Base-by-base conservation (phyloP, 2,797 vertebrate species). In the Chaunax sp. region DNA sequence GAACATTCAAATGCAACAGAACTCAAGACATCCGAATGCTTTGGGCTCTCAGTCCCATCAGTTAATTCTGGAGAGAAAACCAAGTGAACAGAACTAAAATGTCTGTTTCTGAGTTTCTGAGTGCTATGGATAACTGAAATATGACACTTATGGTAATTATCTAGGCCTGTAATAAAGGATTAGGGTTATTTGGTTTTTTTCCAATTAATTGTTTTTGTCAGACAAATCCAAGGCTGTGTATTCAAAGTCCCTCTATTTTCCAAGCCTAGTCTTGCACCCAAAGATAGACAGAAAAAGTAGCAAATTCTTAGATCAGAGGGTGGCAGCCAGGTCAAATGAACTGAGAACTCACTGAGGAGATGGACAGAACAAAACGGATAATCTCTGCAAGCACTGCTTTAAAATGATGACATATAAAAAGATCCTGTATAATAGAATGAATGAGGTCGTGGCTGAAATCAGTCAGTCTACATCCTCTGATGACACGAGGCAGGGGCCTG, bases 321-420 rank as follows among this genome's bases (percentile, higher is more conserved):
- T 2, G 9, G 20, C 50, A 37, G 30, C 20, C 6, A 0, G 20
- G 8, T 41, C 44, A 33, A 15, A 57, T 30, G 26, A 38, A 47
- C 16, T n/a, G 6, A 26, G 12, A 52, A 50, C 45, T 51, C 22
- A 12, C 0, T 2, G 52, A 15, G 23, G 41, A 25, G 40, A 54
- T 37, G 66, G 43, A 69, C 47, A 54, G 35, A 69, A 58, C n/a
- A 49, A 59, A 3, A 56, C n/a, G 30, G n/a, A 44, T 6, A 10
- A 14, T 45, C 38, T 25, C 30, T 44, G 51, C 35, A 67, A 57
- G 53, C 18, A 41, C 1, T 35, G 13, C 26, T n/a, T 46, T 46
- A 46, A 26, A 62, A 41, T 8, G 28, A 18, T 28, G 22, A 60
- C 49, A 49, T 16, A 15, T 58, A 47, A 46, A 52, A 57, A 51